Base-by-base conservation (phyloP, 2,113 vertebrate species). In the Proteles cristata region DNA sequence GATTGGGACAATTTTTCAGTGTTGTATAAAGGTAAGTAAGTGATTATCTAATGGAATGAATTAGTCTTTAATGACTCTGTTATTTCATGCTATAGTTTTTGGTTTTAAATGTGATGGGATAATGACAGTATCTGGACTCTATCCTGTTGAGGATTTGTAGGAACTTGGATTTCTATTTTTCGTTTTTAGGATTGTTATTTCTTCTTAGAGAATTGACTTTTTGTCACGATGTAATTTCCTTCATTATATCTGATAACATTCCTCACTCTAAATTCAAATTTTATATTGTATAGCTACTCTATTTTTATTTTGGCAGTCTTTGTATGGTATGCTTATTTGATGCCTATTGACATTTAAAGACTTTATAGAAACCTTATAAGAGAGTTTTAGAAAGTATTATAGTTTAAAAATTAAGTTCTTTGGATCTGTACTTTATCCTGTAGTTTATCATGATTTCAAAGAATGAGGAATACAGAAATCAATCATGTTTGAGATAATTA, bases 361-460 rank as follows among this genome's bases (percentile, higher is more conserved):
- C 28, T 76, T 97, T 11, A 55, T 1, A 65, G 31, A 63, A 94
- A 76, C 15, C 15, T 77, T 69, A 77, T 48, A 88, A 96, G 86
- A 33, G 15, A 85, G 48, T 82, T 98, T 0, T 93, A 79, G 19
- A 96, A 92, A 81, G 71, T 89, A 95, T 94, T 74, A n/a, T 83
- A 90, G 17, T 85, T 98, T 1, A 5, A 76, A 95, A 14, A 53
- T 16, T 69, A 83, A 73, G 28, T 92, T 88, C 66, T 96, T 88
- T 94, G 21, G 16, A 63, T 73, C 86, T 98, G 76, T 94, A 94
- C 74, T 93, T 97, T 94, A 69, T 96, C 92, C 12, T 98, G 92
- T 97, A 95, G 96, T 98, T 97, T 97, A 80, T 97, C 90, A 97
- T 94, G n/a, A 90, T 97, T 98, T 96, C 26, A 88, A 50, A 95